phyloP scores from a whole-genome alignment of 2,888 invertebrate species.

The Acanthosepion pharaonis region DNA sequence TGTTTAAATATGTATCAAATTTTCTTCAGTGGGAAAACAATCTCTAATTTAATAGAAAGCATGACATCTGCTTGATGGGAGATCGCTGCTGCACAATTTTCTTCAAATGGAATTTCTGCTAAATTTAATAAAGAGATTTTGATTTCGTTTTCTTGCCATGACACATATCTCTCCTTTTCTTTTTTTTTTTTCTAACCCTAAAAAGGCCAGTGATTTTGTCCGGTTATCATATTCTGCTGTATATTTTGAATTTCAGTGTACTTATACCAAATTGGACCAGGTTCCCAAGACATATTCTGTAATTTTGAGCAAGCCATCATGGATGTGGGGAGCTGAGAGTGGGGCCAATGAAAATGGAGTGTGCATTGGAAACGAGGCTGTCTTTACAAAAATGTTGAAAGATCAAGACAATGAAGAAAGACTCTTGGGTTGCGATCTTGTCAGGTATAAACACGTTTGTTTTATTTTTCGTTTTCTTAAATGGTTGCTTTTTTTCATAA shows the following conservation, averaged over 20 bases:
- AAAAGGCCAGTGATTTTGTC: too few species aligned
- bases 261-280: conserved; percentile 81
- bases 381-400: conserved; percentile 79
- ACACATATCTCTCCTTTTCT: too few species aligned
- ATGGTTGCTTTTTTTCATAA: neutral
- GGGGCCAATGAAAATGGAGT: conserved; percentile 85
- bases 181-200: too few species aligned
- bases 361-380: conserved; percentile 83
- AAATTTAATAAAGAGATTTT: too few species aligned
- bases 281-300: conserved; percentile 79
- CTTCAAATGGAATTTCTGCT: too few species aligned
- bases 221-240: too few species aligned
- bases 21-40: too few species aligned
- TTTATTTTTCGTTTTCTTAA: neutral
- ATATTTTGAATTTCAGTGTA: conserved; percentile 77
- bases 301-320: conserved; percentile 84
- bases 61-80: too few species aligned
- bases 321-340: conserved; percentile 90
- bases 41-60: too few species aligned
- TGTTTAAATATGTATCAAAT: too few species aligned
- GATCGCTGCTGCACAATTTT: too few species aligned
- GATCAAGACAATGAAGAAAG: conserved; percentile 52
- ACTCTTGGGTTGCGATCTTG: conserved; percentile 57
- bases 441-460: conserved; percentile 51
- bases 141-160: too few species aligned